A percentile compares a stretch with the other conserved stretches of the same genome.
Evolutionary conservation across 2,797 vertebrate genomes (phyloP).

Genomic region (Pseudochirops cupreus): DNA sequence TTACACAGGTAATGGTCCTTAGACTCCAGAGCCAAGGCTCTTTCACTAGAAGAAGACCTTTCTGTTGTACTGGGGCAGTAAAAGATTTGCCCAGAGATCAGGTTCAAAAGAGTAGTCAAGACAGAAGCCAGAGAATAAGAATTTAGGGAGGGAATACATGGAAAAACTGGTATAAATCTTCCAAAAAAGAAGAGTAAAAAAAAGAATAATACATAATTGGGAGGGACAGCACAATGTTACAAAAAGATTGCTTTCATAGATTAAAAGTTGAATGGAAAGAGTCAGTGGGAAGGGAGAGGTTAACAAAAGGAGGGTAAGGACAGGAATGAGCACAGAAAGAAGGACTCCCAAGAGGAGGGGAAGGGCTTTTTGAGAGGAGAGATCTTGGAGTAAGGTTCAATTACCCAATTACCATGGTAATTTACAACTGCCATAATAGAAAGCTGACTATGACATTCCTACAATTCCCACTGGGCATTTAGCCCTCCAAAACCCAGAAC

Average conservation of each 20-base stretch:
- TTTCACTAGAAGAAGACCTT: not conserved
- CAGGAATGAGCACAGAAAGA: not conserved
- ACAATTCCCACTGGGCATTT: not conserved
- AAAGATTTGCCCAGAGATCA: not conserved
- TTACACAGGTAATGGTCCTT: not conserved
- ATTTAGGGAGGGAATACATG: not conserved
- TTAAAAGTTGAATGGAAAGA: not conserved
- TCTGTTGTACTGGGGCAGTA: not conserved
- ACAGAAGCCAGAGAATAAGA: not conserved
- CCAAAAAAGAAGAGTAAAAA: not conserved
- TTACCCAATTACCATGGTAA: not conserved
- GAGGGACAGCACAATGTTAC: not conserved
- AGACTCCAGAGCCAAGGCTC: not conserved
- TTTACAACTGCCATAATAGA: not conserved
- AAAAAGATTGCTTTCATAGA: not conserved
- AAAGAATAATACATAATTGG: not conserved
- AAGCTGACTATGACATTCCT: not conserved
- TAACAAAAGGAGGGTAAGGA: not conserved
- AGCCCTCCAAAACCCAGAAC: not conserved
- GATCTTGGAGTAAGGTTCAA: not conserved
- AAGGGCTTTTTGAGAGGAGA: not conserved
- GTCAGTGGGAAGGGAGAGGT: not conserved
- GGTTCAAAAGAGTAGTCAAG: not conserved
- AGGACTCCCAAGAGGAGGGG: not conserved
- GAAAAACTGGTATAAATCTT: not conserved